Conservation (phyloP, 2,888 invertebrate species). For the Microctonus brassicae region DNA sequence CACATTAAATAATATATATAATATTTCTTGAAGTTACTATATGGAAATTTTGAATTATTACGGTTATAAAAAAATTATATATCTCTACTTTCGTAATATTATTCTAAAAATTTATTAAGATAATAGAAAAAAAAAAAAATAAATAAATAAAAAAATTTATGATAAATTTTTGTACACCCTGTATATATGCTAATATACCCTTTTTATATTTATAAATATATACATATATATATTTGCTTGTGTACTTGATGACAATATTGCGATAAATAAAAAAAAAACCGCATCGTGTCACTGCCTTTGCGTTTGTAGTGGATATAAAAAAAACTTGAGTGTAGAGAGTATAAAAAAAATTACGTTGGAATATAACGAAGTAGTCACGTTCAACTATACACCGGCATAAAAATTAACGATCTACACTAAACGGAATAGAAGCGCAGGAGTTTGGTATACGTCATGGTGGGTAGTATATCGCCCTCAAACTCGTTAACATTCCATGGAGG, state of each 20-base stretch:
- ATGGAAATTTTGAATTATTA: background rate
- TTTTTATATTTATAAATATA: background rate
- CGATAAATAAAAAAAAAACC: slow-evolving; percentile 12
- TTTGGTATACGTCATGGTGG: slow-evolving; percentile 22
- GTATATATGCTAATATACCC: background rate
- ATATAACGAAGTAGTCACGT: slow-evolving; percentile 13
- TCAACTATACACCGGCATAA: slow-evolving; percentile 20
- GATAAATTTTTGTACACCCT: background rate
- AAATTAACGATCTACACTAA: slow-evolving; percentile 29
- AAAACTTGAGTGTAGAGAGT: too few relatives aligned
- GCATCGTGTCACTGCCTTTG: background rate
- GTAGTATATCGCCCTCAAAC: slow-evolving; percentile 25
- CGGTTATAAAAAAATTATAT: background rate
- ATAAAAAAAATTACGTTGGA: background rate
- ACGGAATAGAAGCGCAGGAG: slow-evolving; percentile 23
- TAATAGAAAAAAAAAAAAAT: too few relatives aligned
- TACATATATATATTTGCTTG: too few relatives aligned
- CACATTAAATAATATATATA: background rate
- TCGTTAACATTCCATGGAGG: slow-evolving; percentile 29
- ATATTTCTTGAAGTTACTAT: background rate
- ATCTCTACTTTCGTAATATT: too few relatives aligned
- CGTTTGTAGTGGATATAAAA: background rate
- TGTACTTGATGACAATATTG: background rate
- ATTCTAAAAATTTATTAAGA: too few relatives aligned
- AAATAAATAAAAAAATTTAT: too few relatives aligned